Evolutionary conservation across 2,888 invertebrate species (phyloP).

Genomic region (Anthrax anthrax): DNA sequence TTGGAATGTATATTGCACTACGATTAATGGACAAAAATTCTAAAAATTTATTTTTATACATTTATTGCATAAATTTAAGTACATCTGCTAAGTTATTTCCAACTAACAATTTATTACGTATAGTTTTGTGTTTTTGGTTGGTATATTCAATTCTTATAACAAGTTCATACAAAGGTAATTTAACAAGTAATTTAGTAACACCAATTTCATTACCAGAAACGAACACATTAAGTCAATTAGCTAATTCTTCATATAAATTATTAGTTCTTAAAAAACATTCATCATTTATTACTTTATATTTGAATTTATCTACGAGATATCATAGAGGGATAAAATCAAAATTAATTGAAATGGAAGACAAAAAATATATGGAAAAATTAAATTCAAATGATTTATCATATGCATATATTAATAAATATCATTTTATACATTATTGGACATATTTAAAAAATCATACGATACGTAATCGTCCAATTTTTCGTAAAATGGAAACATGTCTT

Average conservation of each 20-base stretch:
- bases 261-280: slow-evolving; percentile 30
- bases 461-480: slow-evolving; percentile 36
- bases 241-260: slow-evolving; percentile 25
- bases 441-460: slow-evolving; percentile 19
- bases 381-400: slow-evolving; percentile 33
- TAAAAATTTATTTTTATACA: slow-evolving; percentile 14
- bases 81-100: slow-evolving; percentile 18
- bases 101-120: slow-evolving; percentile 13
- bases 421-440: slow-evolving; percentile 26
- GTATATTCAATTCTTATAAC: slow-evolving; percentile 27
- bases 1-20: slow-evolving; percentile 19
- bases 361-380: neutral
- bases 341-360: neutral
- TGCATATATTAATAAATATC: slow-evolving; percentile 38
- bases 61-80: slow-evolving; percentile 20
- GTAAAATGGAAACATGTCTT: slow-evolving; percentile 38
- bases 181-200: slow-evolving; percentile 28
- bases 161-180: slow-evolving; percentile 27
- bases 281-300: slow-evolving; percentile 30
- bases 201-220: slow-evolving; percentile 25
- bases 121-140: slow-evolving; percentile 27
- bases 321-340: neutral
- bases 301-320: slow-evolving; percentile 22
- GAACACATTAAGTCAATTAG: slow-evolving; percentile 22
- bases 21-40: slow-evolving; percentile 9